Percentiles rank a stretch among this genome's conserved stretches.
Conservation (phyloP, 1,140 invertebrate species). For the Papilio glaucus region DNA sequence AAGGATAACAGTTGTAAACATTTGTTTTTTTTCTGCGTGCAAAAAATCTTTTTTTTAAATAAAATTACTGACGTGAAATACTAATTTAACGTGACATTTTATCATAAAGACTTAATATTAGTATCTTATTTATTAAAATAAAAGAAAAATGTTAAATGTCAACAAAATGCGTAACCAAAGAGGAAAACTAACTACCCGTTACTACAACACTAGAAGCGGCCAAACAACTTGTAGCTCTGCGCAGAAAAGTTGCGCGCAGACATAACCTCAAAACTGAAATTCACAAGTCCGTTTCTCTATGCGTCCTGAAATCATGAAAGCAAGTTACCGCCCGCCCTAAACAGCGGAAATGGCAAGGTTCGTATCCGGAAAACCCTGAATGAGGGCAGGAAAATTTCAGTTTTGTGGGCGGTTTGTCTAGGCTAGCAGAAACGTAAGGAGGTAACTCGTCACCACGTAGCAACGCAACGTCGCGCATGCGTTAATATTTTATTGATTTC, state of each 20-base stretch:
- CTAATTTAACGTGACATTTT: too few species aligned
- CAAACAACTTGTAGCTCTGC: conserved; percentile 49
- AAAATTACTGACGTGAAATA: too few species aligned
- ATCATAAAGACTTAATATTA: too few species aligned
- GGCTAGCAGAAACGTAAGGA: conserved; percentile 54
- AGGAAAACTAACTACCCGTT: too few species aligned
- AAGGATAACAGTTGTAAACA: background rate
- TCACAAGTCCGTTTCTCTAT: conserved; percentile 23
- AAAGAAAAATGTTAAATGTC: too few species aligned
- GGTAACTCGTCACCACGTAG: conserved; percentile 34
- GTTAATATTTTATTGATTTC: conserved; percentile 33
- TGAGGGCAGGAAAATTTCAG: conserved; percentile 81
- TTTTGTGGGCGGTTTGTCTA: conserved; percentile 79
- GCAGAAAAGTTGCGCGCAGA: conserved; percentile 62
- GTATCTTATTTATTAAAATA: too few species aligned
- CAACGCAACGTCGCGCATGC: conserved; percentile 29
- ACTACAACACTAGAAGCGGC: background rate
- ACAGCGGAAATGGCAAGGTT: conserved; percentile 68
- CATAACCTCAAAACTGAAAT: conserved; percentile 29
- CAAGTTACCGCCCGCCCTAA: conserved; percentile 63
- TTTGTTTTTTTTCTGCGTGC: background rate
- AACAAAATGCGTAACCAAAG: too few species aligned
- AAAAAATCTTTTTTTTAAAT: background rate
- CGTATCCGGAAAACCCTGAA: conserved; percentile 69
- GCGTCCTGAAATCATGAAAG: conserved; percentile 17